Percentiles rank a stretch among this genome's conserved stretches.
Conservation (phyloP, 2,888 invertebrate genomes). For the Diloba caeruleocephala region DNA sequence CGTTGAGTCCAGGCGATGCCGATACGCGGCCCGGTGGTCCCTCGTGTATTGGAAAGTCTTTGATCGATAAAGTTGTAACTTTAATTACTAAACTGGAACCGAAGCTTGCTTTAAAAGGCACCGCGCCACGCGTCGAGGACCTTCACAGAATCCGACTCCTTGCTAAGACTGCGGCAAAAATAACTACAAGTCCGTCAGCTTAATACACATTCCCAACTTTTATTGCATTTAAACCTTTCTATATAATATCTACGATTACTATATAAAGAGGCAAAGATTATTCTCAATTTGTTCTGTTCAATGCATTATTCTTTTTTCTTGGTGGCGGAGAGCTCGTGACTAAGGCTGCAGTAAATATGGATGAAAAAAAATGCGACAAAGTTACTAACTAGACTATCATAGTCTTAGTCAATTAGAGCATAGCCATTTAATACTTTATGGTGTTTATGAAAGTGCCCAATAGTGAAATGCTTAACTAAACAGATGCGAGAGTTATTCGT, state of each 20-base stretch:
- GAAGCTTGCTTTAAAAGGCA: slow-evolving; percentile 72
- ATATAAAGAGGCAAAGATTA: slow-evolving; percentile 22
- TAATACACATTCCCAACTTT: slow-evolving; percentile 44
- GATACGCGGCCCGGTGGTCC: slow-evolving; percentile 83
- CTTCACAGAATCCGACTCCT: slow-evolving; percentile 59
- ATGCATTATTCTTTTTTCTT: slow-evolving; percentile 10
- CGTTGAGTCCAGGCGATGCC: slow-evolving; percentile 63
- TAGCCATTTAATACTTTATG: slow-evolving; percentile 7
- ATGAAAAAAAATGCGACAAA: background rate
- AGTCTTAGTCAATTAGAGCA: slow-evolving; percentile 3
- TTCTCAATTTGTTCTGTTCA: slow-evolving; percentile 32
- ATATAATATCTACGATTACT: slow-evolving; percentile 29
- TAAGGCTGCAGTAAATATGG: slow-evolving; percentile 14
- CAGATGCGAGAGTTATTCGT: slow-evolving; percentile 76
- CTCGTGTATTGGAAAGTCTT: slow-evolving; percentile 74
- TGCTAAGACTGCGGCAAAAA: slow-evolving; percentile 56
- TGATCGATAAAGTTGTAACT: slow-evolving; percentile 87
- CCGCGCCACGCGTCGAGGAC: slow-evolving; percentile 77
- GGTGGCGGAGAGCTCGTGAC: background rate
- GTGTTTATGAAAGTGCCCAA: slow-evolving; percentile 41
- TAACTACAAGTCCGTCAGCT: slow-evolving; percentile 48
- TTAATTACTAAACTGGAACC: slow-evolving; percentile 86
- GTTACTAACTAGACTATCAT: background rate
- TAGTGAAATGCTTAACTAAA: slow-evolving; percentile 58
- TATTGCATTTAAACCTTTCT: slow-evolving; percentile 42